phyloP scores from a whole-genome alignment of 2,113 vertebrate genomes.

The Forbesichthys papilliferus region DNA sequence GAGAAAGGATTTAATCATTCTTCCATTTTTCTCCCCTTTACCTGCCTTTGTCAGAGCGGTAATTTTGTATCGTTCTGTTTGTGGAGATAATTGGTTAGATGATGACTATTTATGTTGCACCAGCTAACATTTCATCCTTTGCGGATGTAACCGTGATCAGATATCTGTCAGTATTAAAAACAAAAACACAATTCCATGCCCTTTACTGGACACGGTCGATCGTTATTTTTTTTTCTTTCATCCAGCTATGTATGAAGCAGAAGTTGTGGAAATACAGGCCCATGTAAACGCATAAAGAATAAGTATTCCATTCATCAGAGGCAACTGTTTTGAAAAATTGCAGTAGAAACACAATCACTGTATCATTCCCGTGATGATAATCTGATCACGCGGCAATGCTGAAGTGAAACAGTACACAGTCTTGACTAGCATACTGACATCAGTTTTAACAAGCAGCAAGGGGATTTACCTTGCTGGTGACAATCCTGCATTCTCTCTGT shows the following conservation, averaged over 20 bases:
- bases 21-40: conserved; percentile 20
- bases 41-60: conserved; percentile 20
- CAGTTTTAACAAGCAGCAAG: conserved; percentile 53
- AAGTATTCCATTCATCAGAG: conserved; percentile 6
- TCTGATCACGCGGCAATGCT: conserved; percentile 54
- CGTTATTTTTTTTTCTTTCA: not conserved
- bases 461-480: conserved; percentile 57
- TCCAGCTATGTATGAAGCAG: conserved; percentile 14
- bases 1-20: conserved; percentile 40
- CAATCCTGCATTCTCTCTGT: conserved; percentile 20
- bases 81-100: conserved; percentile 37
- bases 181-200: conserved; percentile 9
- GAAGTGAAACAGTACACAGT: conserved; percentile 25
- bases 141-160: conserved; percentile 18
- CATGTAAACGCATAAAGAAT: conserved; percentile 31
- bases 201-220: not conserved
- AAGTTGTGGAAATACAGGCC: conserved; percentile 25
- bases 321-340: conserved; percentile 12
- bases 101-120: conserved; percentile 14
- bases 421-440: conserved; percentile 37
- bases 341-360: conserved; percentile 32
- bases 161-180: conserved; percentile 1
- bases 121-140: conserved; percentile 26
- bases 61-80: conserved; percentile 30
- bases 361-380: conserved; percentile 51